Base-by-base conservation (phyloP, 2,113 vertebrate genomes). In the Motacilla alba region DNA sequence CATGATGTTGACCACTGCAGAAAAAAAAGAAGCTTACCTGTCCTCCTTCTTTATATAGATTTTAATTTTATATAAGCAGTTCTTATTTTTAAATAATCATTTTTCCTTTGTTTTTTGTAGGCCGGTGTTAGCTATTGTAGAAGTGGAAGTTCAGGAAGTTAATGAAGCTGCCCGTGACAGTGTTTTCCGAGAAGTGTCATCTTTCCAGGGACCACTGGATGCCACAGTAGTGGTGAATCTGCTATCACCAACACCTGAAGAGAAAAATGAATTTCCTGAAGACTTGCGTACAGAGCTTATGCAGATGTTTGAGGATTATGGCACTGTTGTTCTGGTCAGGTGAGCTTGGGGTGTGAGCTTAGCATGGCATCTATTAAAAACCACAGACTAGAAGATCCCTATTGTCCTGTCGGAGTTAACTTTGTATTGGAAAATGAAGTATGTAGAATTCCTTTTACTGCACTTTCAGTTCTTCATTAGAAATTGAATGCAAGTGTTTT, bases 81-180 rank as follows among this genome's bases (percentile, higher is more conserved):
- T 85, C 70, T 93, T 91, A 28, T 77, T 93, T 88, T 88, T 89
- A 83, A 86, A 58, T 66, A 35, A 86, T 9, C 19, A 16, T 84
- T 94, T 86, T 83, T 78, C 35, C 20, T 90, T 83, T 94, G 39
- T 72, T 92, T 93, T 28, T 5, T 13, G 3, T 92, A 98, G 98
- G 93, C 98, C 98, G 30, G 98, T 98, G 90, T 91, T 98, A 91
- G 98, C 98, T 89, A 93, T 98, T 59, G 97, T 98, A 83, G 98
- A 98, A 95, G 98, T 98, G 74, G 98, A 98, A 81, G 97, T 98
- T 46, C 98, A 98, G 90, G 98, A 98, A 89, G 98, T 98, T 30
- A 96, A 98, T 17, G 60, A 96, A 66, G 94, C 96, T 58, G 98
- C 98, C 33, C 97, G 98, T 69, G 98, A 98, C 80, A 97, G 58